Base-by-base conservation (phyloP, 2,113 vertebrate genomes). In the Hippocampus comes region DNA sequence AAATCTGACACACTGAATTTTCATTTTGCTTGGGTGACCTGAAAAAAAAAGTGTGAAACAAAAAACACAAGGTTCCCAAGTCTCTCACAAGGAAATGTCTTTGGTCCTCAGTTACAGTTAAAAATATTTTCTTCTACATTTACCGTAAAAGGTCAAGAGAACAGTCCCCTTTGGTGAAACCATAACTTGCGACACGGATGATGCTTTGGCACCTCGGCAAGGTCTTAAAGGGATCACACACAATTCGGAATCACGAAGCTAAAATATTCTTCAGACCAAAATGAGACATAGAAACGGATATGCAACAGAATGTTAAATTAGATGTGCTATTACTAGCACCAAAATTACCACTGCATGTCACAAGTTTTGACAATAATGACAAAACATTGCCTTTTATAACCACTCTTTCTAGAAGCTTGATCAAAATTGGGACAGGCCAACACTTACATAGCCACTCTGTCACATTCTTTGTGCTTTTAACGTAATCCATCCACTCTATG, bases 91-190 rank as follows among this genome's bases (percentile, higher is more conserved):
- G 60, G 43, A 59, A 67, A 70, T 68, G 10, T 82, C 81, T 86
- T 85, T 86, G 82, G 84, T 79, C 53, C 80, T 84, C 55, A 72
- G 73, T 76, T 67, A 41, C 38, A 70, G 30, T 42, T 30, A 25
- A 12, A 41, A 41, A 42, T 15, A 69, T 67, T 42, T 53, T 20
- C 2, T 63, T 43, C 21, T n/a, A 73, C 12, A 43, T 63, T 12
- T 63, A 18, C 38, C 68, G 42, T 67, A 75, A 73, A 74, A 72
- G 48, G 48, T 76, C 25, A 70, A 66, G 53, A 78, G 20, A 77
- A 71, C 0, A 41, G 11, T n/a, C 9, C 11, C 81, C 30, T 55
- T 48, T 60, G 65, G 63, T 63, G 67, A 77, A 79, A 78, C 71
- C 71, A 18, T 73, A 11, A 65, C 51, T 15, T 67, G 14, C 43